Base-by-base conservation (phyloP, 2,888 invertebrate species). In the Zele albiditarsus region DNA sequence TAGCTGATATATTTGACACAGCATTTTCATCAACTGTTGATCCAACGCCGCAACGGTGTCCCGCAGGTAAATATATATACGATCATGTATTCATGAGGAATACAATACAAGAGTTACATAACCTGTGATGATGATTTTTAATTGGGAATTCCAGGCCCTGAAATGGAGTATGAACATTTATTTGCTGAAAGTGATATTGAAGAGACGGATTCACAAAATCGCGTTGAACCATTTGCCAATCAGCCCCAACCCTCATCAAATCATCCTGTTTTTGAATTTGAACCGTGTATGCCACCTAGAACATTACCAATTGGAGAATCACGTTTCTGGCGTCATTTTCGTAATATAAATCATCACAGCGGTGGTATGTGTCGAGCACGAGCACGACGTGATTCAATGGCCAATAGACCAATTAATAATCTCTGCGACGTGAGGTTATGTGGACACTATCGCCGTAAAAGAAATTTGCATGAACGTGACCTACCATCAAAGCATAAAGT, bases 171-270 rank as follows among this genome's bases (percentile, higher is more conserved):
- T 88, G 93, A 93, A 78, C 91, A 92, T 79, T 88, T 93, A 75
- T 93, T 93, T 89, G 93, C 93, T 73, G 92, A 92, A 82, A 93
- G 93, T 88, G 93, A 93, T 86, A 92, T 92, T 81, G 93, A 93
- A 81, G 91, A 92, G 78, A 91, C 87, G 46, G 90, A 90, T 71
- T 85, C 89, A 68, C 84, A 86, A 58, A 80, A 86, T 74, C 79
- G 79, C 57, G 79, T 83, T 63, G 81, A 82, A 67, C 76, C 82
- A 71, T 85, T 84, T 78, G 74, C 84, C 68, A 82, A 81, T 78
- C 81, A 80, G 67, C 67, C 83, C 33, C 83, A 81, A 75, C 71
- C 46, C 27, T 77, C 82, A 57, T 74, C 79, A 70, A 65, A 82
- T 25, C 80, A 81, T 57, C 83, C 78, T 65, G 81, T 82, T 82